Conservation (phyloP, 2,888 invertebrate genomes). For the Phasia obesa region DNA sequence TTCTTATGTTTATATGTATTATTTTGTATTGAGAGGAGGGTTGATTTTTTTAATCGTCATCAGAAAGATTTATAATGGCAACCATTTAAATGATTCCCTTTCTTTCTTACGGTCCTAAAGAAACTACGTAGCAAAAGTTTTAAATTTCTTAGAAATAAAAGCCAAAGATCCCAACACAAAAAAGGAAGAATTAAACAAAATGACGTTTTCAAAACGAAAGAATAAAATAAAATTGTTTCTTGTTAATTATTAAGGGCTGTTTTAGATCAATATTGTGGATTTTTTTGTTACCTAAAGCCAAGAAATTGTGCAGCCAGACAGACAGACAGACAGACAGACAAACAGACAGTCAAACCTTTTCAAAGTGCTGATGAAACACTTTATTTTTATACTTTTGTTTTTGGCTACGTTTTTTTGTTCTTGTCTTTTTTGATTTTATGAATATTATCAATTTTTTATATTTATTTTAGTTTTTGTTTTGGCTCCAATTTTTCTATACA, state of each 20-base stretch:
- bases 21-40: slow-evolving; percentile 38
- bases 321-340: too few relatives aligned
- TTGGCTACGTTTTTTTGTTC: slow-evolving; percentile 17
- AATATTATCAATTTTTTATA: slow-evolving; percentile 59
- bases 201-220: slow-evolving; percentile 66
- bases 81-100: slow-evolving; percentile 56
- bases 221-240: slow-evolving; percentile 37
- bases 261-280: slow-evolving; percentile 24
- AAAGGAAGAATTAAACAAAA: slow-evolving; percentile 61
- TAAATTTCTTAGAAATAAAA: slow-evolving; percentile 82
- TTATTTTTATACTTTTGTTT: slow-evolving; percentile 45
- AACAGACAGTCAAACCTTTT: slow-evolving; percentile 8
- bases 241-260: slow-evolving; percentile 61
- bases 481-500: slow-evolving; percentile 72
- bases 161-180: slow-evolving; percentile 71
- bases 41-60: slow-evolving; percentile 39
- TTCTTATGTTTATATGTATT: background rate
- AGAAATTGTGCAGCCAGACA: slow-evolving; percentile 20
- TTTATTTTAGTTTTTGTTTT: slow-evolving; percentile 66
- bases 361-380: slow-evolving; percentile 60
- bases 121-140: slow-evolving; percentile 76
- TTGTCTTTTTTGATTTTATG: slow-evolving; percentile 49
- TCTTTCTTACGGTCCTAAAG: background rate
- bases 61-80: slow-evolving; percentile 68
- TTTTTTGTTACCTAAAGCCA: slow-evolving; percentile 55